Base-by-base conservation (phyloP, 2,888 invertebrate genomes). In the Patella caerulea region DNA sequence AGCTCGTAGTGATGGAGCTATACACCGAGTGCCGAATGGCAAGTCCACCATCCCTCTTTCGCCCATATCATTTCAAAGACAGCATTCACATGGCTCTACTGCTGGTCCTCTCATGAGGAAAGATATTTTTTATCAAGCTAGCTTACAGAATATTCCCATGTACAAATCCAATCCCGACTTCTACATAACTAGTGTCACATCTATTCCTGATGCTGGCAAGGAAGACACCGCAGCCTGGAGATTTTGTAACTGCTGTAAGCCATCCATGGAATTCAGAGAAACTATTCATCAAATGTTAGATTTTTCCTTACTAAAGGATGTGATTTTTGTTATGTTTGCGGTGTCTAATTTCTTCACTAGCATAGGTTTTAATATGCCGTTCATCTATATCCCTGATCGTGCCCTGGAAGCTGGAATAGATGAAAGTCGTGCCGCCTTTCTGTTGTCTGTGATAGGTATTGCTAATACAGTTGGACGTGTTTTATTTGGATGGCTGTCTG, bases 401-500 rank as follows among this genome's bases (percentile, higher is more conserved):
- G 97, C 96, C 0, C 79, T 84, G 4, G 85, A 88, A 86, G 87
- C 79, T 78, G 91, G 85, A 69, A 88, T 83, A 69, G 82, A 72
- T 74, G 83, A 0, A 91, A 93, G 87, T 56, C 72, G 85, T 2
- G 94, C 95, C 0, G 93, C 95, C 17, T 94, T 94, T 90, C 93
- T 98, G 78, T 94, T 99, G 24, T 95, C 97, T 0, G 94, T 95
- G 3, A 96, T 99, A 86, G 99, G 99, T 34, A 94, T 98, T 71
- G 94, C 97, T 0, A 99, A 99, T 91, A 98, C 98, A 0, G 91
- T 97, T 72, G 98, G 98, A 72, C 95, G 99, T 93, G 94, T 99
- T 19, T 92, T 95, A 34, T 90, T 91, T 73, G 91, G 91, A 1
- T 90, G 84, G 81, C 74, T 91, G 71, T 87, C 90, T 1, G 91